Base-by-base conservation (phyloP, 2,888 invertebrate species). In the Synergus umbraculus region DNA sequence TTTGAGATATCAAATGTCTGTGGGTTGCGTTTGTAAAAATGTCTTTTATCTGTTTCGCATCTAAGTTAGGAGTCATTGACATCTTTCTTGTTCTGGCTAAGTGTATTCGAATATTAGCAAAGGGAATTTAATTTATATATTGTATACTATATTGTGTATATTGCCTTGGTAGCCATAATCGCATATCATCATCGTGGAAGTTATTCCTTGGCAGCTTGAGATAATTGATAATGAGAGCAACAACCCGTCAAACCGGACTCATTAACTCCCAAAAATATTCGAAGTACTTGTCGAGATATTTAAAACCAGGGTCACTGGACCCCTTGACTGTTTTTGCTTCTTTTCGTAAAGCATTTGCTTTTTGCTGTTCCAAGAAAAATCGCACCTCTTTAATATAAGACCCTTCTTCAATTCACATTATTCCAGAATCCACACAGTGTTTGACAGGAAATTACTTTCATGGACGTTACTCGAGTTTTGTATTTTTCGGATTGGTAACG, bases 201-300 rank as follows among this genome's bases (percentile, higher is more conserved):
- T 73, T 73, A 18, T 73, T 54, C 37, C 15, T 77, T 76, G 81
- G 81, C 80, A 82, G 80, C 76, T 78, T 78, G 76, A 76, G 81
- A 83, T 85, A 86, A 88, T 87, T 84, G 83, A 84, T 86, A 87
- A 87, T 85, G 85, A 82, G 86, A 85, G 83, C 76, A 84, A 77
- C 78, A 79, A 88, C 89, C 82, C 86, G 88, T 87, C 87, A 89
- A 91, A 91, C 89, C 91, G 89, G 90, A 87, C 88, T 85, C 73
- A 82, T 85, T 84, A 64, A 60, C 60, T 78, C 81, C 79, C 85
- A 85, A 86, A 89, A 88, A 89, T 88, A 88, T 83, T 81, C 81
- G 78, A 79, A 77, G 64, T 80, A 76, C 78, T 81, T 76, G 65
- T 49, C 37, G 29, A 73, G 64, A 76, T 81, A 65, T 41, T 22